Evolutionary conservation across 64 coral and sea anemone species (phyloP), one percentile per base, ranked within the genome.

Genomic region (Pachyseris speciosa): DNA sequence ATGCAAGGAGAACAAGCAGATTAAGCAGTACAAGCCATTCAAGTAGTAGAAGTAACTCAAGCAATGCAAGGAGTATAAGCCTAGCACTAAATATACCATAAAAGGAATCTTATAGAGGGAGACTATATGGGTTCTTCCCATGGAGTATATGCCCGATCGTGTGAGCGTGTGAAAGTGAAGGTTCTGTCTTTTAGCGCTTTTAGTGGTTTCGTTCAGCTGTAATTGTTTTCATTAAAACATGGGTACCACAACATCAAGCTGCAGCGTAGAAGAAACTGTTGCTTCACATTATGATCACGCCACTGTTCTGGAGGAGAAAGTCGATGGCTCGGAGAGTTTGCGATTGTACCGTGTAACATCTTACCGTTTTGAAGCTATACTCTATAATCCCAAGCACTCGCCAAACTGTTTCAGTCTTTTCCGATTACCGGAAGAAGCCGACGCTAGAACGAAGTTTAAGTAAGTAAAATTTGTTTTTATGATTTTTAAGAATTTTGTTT

Each of bases 401-500:
- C 60, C 94, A 11, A 89, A 93, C 66, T 92, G 90, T 31, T 65
- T 96, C 7, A 93, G 94, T 58, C 66, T 93, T 16, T 96, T 85
- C 31, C 88, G 90, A 70, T 61, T 96, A 13, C 67, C 92, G 26
- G 85, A 96, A 45, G 78, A 88, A 88, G 30, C 83, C 38, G 64
- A 42, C 29, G 90, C 94, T 1, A 89, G 87, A 59, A 73, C 85
- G 38, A 96, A 96, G 33, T 96, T 93, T 45, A 96, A 63, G 94
- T 96, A 63, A 19, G 64, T 22, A 9, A 30, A 6, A 2, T 51
- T 15, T 12, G 3, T 80, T 27, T 70, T 71, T 42, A 3, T 27
- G 7, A n/a, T n/a, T n/a, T n/a, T n/a, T n/a, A n/a, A n/a, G n/a
- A n/a, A n/a, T n/a, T n/a, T n/a, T n/a, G n/a, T n/a, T n/a, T n/a